Evolutionary conservation across 2,888 invertebrate genomes (phyloP), one percentile per base, ranked within the genome.

Genomic region (Zygogramma bicolorata): DNA sequence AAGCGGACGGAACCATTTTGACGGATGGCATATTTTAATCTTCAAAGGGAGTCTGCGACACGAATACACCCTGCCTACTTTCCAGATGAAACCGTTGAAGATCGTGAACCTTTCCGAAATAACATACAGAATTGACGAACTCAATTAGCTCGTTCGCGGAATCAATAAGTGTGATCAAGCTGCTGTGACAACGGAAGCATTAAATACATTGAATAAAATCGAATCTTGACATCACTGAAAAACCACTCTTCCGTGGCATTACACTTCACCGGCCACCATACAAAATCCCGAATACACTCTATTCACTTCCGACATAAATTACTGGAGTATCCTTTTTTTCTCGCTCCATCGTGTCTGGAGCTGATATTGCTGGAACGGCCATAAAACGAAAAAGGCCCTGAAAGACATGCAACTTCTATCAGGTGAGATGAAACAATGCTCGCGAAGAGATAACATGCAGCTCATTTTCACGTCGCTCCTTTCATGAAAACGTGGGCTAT

Each of bases 251-350:
- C 60, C 60, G 15, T 60, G 5, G 15, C 31, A 13, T 5, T 60
- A 10, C 60, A 22, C 60, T 38, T 31, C 60, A 60, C 18, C 22
- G 60, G 38, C 22, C 60, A 60, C 38, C 60, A 60, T 60, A 60
- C 13, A 38, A 60, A 60, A 60, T 60, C 60, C 18, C 61, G 61
- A 61, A 61, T 38, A 31, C 38, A 38, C 61, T 38, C 61, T 13
- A 61, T 61, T 31, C 40, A 34, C 61, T 61, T 29, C 61, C 53
- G 53, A 53, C 53, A 27, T 53, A 25, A 25, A 53, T 53, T 25
- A 53, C 53, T 53, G 27, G 25, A 27, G 27, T 53, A 53, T 53
- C 53, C 53, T 53, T 27, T 53, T 27, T 27, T n/a, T 22, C 15
- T n/a, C 15, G 53, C 25, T 53, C 27, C 53, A 53, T 53, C 53